phyloP scores from a whole-genome alignment of 37 sponge, comb jelly and placozoan genomes.

The Petrosia ficiformis region DNA sequence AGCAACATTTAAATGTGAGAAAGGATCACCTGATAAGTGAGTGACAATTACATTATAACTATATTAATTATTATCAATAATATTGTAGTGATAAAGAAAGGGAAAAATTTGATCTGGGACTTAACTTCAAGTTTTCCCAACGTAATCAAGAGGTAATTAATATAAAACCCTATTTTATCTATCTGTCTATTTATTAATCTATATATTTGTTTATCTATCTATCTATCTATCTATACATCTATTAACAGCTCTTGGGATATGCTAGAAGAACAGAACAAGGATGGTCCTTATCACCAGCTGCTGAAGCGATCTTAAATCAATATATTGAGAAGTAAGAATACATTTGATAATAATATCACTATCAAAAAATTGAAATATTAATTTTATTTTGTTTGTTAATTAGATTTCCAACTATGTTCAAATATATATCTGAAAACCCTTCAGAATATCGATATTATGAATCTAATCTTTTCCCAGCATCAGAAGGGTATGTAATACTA shows the following conservation, averaged over 20 bases:
- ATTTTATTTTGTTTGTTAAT: too few relatives aligned
- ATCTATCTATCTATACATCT: too few relatives aligned
- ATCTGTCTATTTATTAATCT: background rate
- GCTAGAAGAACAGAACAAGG: constrained; percentile 35
- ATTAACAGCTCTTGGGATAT: constrained; percentile 62
- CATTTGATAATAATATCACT: background rate
- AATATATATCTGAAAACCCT: constrained; percentile 48
- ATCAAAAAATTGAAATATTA: background rate
- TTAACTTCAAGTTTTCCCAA: constrained; percentile 78
- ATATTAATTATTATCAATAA: background rate
- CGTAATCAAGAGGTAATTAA: constrained; percentile 64
- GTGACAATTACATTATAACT: too few relatives aligned
- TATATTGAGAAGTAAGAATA: constrained; percentile 45
- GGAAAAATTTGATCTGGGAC: constrained; percentile 71
- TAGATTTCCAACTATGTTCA: constrained; percentile 73
- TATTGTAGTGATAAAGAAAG: constrained; percentile 41
- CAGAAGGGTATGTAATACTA: background rate
- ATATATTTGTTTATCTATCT: constrained; percentile 13
- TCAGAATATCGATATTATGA: constrained; percentile 65
- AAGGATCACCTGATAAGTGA: constrained; percentile 65
- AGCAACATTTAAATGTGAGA: constrained; percentile 47
- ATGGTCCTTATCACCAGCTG: constrained; percentile 70
- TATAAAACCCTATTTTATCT: background rate
- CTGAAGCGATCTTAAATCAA: constrained; percentile 49
- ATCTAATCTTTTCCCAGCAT: constrained; percentile 54